Base-by-base conservation (phyloP, 2,113 vertebrate genomes). In the Indicator indicator region DNA sequence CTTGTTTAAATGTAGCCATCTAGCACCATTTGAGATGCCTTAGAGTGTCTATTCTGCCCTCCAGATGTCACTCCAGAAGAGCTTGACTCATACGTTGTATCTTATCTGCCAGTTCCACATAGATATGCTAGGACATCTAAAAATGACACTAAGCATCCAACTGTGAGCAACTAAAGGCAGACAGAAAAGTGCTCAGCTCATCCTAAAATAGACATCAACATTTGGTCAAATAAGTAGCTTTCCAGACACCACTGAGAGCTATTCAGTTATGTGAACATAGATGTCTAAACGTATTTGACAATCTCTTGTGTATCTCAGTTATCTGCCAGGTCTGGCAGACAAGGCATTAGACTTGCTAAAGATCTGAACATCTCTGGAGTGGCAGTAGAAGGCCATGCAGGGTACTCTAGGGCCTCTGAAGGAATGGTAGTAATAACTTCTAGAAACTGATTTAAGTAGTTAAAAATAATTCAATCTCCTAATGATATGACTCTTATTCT, bases 201-300 rank as follows among this genome's bases (percentile, higher is more conserved):
- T 85, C 28, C 44, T 87, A 89, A 89, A 94, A 88, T 52, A 93
- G 50, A 33, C 38, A 89, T n/a, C n/a, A 78, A 56, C 74, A 91
- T 91, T 93, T 89, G 74, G 48, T 75, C 54, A 85, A 42, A 48
- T 79, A 91, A 76, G 38, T 48, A 89, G 63, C 71, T 85, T 82
- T 94, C 38, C 54, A 93, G 62, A 79, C 38, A 89, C 50, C 32
- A 52, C 59, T 90, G 23, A 40, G 23, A 95, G 63, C 42, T 75
- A 56, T 82, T 82, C 78, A 64, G 42, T 82, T 82, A 38, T 48
- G 10, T 52, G 82, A 94, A 85, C 44, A 69, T 11, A 82, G 33
- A 72, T 76, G 59, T 83, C 75, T 95, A 78, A 91, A 60, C 9
- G 10, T 67, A 36, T 91, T 63, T 86, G 77, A 84, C 46, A 78